Evolutionary conservation across 1,140 invertebrate genomes (phyloP).

Genomic region (Anoplolepis gracilipes): DNA sequence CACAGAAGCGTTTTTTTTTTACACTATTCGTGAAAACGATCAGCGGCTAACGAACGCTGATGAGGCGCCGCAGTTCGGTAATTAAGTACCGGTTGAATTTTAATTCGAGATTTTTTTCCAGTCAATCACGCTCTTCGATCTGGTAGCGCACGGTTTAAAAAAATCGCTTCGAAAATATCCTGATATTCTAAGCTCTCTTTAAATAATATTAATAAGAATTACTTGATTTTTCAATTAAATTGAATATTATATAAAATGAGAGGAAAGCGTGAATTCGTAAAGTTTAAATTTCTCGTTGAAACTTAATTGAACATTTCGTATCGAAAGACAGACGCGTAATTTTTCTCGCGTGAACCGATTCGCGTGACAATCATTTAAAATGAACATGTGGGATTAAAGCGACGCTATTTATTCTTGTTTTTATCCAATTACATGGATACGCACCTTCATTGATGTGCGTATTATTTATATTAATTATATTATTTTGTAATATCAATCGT

Average conservation of each 20-base stretch:
- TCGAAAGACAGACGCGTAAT: neutral
- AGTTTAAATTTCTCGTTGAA: neutral
- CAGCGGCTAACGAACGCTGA: slow-evolving; percentile 46
- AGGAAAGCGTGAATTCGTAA: neutral
- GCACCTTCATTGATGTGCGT: neutral
- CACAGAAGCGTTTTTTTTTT: slow-evolving; percentile 60
- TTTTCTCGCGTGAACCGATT: slow-evolving; percentile 1
- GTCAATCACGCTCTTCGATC: neutral
- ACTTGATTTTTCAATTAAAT: neutral
- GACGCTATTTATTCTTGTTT: slow-evolving; percentile 20
- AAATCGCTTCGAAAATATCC: neutral
- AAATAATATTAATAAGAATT: neutral
- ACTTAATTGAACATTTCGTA: slow-evolving; percentile 1
- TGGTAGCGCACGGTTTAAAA: neutral
- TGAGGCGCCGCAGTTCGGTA: slow-evolving; percentile 34
- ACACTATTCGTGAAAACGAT: slow-evolving; percentile 50
- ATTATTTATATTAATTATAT: slow-evolving; percentile 45
- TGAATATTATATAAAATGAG: neutral
- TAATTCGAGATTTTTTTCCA: slow-evolving; percentile 21
- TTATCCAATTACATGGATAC: slow-evolving; percentile 16
- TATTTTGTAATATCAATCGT: neutral
- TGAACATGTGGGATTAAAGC: slow-evolving; percentile 25
- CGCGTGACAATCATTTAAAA: slow-evolving; percentile 15
- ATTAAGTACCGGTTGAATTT: slow-evolving; percentile 46
- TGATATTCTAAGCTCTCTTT: neutral